Evolutionary conservation across 2,888 invertebrate species (phyloP), one percentile per base, ranked within the genome.

Genomic region (Ophraella communa): DNA sequence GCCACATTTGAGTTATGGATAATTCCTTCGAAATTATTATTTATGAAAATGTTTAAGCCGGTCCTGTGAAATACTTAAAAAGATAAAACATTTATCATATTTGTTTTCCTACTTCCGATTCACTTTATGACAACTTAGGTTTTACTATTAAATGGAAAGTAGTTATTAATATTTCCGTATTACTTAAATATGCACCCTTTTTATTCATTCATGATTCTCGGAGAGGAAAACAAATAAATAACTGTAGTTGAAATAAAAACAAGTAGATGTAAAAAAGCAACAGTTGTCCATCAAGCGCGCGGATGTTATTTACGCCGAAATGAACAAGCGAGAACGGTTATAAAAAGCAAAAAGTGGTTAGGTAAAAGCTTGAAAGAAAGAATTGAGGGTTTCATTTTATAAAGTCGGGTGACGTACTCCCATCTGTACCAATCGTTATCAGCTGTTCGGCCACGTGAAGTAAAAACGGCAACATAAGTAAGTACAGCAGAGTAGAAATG

Each of bases 381-480:
- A 47, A 14, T 27, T 24, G 49, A 27, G 24, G 49, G 27, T 51
- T 51, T 47, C 47, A 47, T 30, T 52, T 20, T 58, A 30, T 8
- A 55, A 55, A 55, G 17, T 58, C 33, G 30, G 33, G 30, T 35
- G 49, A 35, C 35, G 49, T 14, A 21, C 33, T 42, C 33, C 42
- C 60, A 44, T 53, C 62, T 57, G 57, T 58, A 62, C 62, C 62
- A 54, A 44, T 55, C 65, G 23, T 59, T 35, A 69, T 74, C 74
- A 74, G 76, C 74, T 74, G 75, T 75, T 72, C 58, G 49, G 68
- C 67, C 75, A 77, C 76, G 76, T 75, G 75, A 75, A 68, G 61
- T 67, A 51, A 33, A 67, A 53, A 60, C 52, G 62, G 33, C 44
- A 64, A 58, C n/a, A 61, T 54, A 52, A 47, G 57, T 54, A 42